Evolutionary conservation across 2,888 invertebrate species (phyloP).

Genomic region (Ophion costatus): DNA sequence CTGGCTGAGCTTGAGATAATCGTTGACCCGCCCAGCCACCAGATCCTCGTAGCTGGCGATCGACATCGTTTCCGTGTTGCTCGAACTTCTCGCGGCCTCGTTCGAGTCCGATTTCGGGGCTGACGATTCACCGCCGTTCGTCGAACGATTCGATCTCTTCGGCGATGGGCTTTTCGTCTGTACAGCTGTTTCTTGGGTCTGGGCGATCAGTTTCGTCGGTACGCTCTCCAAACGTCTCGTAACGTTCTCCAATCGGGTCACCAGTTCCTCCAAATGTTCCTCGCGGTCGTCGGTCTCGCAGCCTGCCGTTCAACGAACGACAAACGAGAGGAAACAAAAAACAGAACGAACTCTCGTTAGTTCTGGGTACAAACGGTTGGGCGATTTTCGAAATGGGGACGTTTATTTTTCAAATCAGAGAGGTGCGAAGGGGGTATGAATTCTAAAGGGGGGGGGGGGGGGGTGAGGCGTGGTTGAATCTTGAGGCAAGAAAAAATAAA

Average conservation of each 20-base stretch:
- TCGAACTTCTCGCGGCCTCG: constrained; percentile 66
- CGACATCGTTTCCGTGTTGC: constrained; percentile 87
- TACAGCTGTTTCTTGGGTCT: constrained; percentile 76
- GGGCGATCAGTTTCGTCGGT: constrained; percentile 71
- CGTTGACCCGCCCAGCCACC: constrained; percentile 88
- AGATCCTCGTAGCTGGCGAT: constrained; percentile 90
- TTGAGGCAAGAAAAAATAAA: no score
- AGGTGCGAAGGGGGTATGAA: no score
- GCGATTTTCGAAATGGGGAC: background rate
- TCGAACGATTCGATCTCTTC: constrained; percentile 61
- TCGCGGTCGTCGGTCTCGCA: constrained; percentile 79
- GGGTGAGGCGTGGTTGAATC: no score
- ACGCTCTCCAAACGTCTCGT: constrained; percentile 88
- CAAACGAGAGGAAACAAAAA: background rate
- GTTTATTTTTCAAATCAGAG: background rate
- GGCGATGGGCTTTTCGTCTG: constrained; percentile 80
- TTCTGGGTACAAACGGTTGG: background rate
- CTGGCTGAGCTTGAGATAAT: constrained; percentile 90
- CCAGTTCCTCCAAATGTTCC: constrained; percentile 87
- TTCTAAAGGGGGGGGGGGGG: background rate
- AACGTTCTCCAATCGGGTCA: constrained; percentile 90
- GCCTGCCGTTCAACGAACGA: constrained; percentile 69
- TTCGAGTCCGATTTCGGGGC: constrained; percentile 34
- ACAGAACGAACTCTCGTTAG: background rate
- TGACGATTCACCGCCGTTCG: constrained; percentile 46